Evolutionary conservation across 2,888 invertebrate genomes (phyloP), one percentile per base, ranked within the genome.

Genomic region (Phragmatobia fuliginosa): DNA sequence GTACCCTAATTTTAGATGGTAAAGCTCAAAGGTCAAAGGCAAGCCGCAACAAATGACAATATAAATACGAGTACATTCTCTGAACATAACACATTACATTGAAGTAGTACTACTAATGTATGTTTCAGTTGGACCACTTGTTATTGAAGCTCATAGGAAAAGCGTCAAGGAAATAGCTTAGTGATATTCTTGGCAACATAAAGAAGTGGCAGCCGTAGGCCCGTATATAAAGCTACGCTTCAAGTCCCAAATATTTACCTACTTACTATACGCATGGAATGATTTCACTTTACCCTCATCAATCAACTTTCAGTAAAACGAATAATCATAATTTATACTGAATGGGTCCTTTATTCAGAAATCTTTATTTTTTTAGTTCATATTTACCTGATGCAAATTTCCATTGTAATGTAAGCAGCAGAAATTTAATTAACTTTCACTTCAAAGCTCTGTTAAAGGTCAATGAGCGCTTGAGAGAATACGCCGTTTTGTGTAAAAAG

Each of bases 341-440:
- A 63, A 72, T 28, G 28, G 70, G 70, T 36, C 66, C 41, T 72
- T 67, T 70, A 75, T 73, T 79, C 71, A 75, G 67, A 68, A 28
- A 65, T 69, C 70, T 85, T 68, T 65, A 65, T 76, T 85, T 84
- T 85, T 85, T 76, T 77, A 78, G 83, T 80, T 79, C 83, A 76
- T 79, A 83, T 85, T 82, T 86, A 86, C 82, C 83, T 83, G 84
- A 90, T 89, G 88, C 88, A 88, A 91, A 90, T 90, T 88, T 88
- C 85, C 86, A 90, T 91, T 91, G 87, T 92, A 90, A 91, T 91
- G 84, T 90, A 89, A 90, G 87, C 89, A 91, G 84, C 84, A 88
- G 89, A 92, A 91, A 92, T 93, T 93, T 92, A 93, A 93, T 93
- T 93, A 93, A 92, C 88, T 88, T 87, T 84, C 85, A 87, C 90